A percentile compares a stretch with the other conserved stretches of the same genome.
phyloP scores from a whole-genome alignment of 2,888 invertebrate species.

The Julus scanicus region DNA sequence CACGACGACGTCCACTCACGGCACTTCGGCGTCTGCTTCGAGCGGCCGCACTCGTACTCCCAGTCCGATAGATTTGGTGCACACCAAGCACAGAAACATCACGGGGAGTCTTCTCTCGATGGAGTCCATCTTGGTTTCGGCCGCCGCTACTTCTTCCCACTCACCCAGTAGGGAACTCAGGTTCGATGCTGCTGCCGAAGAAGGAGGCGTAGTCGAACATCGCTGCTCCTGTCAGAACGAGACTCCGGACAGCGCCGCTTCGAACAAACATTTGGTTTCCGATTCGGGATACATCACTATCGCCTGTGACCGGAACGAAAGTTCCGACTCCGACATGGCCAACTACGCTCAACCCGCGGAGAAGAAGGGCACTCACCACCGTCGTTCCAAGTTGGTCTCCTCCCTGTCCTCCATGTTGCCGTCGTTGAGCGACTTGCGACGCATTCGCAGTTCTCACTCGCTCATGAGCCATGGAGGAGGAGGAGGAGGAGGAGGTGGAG shows the following conservation, averaged over 20 bases:
- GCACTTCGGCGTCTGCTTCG: not conserved
- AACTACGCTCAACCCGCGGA: not conserved
- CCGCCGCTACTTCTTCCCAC: constrained; percentile 59
- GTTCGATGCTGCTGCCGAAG: constrained; percentile 23
- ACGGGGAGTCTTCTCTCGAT: constrained; percentile 75
- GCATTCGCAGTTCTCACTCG: constrained; percentile 57
- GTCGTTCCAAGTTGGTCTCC: constrained; percentile 55
- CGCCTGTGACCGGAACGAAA: constrained; percentile 67
- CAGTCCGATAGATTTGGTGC: constrained; percentile 63
- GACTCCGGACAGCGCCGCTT: constrained; percentile 53
- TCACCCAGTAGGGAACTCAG: constrained; percentile 29
- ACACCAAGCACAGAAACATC: constrained; percentile 70
- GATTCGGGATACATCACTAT: constrained; percentile 83
- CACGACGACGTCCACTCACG: not conserved
- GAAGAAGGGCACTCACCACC: constrained; percentile 49
- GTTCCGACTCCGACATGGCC: not conserved
- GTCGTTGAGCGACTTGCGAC: constrained; percentile 56
- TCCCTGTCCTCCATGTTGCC: constrained; percentile 57
- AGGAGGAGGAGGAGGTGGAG: not conserved
- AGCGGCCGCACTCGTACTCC: constrained; percentile 58
- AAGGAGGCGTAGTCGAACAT: not conserved
- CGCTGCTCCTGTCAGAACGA: not conserved
- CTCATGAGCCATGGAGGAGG: constrained; percentile 37
- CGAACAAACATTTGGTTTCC: constrained; percentile 75
- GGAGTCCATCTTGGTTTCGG: constrained; percentile 67